Conservation (phyloP, 2,113 vertebrate genomes). For the Diadophis punctatus region DNA sequence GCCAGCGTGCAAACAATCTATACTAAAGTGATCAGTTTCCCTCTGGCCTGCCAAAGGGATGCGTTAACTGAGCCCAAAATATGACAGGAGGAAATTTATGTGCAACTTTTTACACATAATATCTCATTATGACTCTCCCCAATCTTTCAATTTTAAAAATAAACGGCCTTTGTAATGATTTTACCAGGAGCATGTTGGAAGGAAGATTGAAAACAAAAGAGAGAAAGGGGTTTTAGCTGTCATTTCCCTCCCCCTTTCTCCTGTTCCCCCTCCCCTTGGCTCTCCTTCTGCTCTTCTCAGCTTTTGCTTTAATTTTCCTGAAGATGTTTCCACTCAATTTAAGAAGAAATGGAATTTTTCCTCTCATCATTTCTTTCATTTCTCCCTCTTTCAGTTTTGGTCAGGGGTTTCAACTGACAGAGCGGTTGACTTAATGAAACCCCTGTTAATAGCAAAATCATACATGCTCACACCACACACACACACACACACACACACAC, state of each 20-base stretch:
- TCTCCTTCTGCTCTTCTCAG: slow-evolving; percentile 51
- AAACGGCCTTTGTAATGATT: slow-evolving; percentile 82
- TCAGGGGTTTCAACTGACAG: slow-evolving; percentile 49
- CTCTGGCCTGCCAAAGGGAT: slow-evolving; percentile 75
- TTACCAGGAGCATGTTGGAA: slow-evolving; percentile 76
- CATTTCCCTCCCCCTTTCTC: slow-evolving; percentile 37
- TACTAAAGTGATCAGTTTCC: slow-evolving; percentile 82
- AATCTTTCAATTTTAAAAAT: slow-evolving; percentile 88
- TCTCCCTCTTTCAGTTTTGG: slow-evolving; percentile 38
- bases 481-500: not conserved
- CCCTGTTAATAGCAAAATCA: slow-evolving; percentile 60
- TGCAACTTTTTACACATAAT: slow-evolving; percentile 86
- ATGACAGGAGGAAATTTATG: slow-evolving; percentile 86
- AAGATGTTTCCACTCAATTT: slow-evolving; percentile 57
- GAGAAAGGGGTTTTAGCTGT: slow-evolving; percentile 61
- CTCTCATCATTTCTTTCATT: slow-evolving; percentile 45
- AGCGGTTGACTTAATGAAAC: slow-evolving; percentile 52
- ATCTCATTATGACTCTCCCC: slow-evolving; percentile 83
- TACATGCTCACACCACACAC: not conserved
- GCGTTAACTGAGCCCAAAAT: slow-evolving; percentile 76
- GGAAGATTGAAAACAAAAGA: slow-evolving; percentile 73
- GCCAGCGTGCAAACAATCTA: slow-evolving; percentile 77
- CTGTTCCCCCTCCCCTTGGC: not conserved
- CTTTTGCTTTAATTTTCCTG: slow-evolving; percentile 63
- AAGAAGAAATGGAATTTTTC: slow-evolving; percentile 61